Evolutionary conservation across 2,797 vertebrate genomes (phyloP), one percentile per base, ranked within the genome.

Genomic region (Tarsius wallacei): DNA sequence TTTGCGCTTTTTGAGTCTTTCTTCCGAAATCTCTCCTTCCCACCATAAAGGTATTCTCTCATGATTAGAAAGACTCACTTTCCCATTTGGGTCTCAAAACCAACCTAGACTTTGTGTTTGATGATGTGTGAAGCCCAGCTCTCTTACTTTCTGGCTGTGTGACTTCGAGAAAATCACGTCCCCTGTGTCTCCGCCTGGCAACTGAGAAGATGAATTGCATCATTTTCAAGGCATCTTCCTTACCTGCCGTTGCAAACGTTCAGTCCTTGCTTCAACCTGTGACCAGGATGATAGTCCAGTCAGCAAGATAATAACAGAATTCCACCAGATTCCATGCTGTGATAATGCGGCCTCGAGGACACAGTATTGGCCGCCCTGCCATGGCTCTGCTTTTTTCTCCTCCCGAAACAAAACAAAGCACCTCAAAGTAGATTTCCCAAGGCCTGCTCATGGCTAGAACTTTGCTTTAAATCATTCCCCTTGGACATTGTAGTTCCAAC

Each of bases 301-400:
- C 11, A 4, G 28, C 0, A 0, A 3, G 3, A 68, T 64, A 42
- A 49, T 14, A 73, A 57, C 26, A 31, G 47, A 26, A 19, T 22
- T 1, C 28, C 61, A 6, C n/a, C 1, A 7, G 16, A 28, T 14
- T 59, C 89, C 19, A 13, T 0, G 0, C 55, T 77, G 51, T 5
- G 31, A 15, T 26, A 31, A 51, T 0, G 2, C 2, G 15, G 49
- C 68, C 21, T 0, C 1, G 7, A 16, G 8, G n/a, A 55, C 7
- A 16, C 0, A 0, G 51, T 1, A 5, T 9, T 21, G 21, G 14
- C 59, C 7, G 2, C 15, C n/a, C 4, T 24, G 47, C 59, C 12
- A 3, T 0, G 4, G 28, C 68, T 91, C 55, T n/a, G 33, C 7
- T n/a, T 17, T 53, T n/a, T 21, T 70, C 36, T 94, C 49, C 61